Evolutionary conservation across 2,888 invertebrate genomes (phyloP).

Genomic region (Lucinisca nassula): DNA sequence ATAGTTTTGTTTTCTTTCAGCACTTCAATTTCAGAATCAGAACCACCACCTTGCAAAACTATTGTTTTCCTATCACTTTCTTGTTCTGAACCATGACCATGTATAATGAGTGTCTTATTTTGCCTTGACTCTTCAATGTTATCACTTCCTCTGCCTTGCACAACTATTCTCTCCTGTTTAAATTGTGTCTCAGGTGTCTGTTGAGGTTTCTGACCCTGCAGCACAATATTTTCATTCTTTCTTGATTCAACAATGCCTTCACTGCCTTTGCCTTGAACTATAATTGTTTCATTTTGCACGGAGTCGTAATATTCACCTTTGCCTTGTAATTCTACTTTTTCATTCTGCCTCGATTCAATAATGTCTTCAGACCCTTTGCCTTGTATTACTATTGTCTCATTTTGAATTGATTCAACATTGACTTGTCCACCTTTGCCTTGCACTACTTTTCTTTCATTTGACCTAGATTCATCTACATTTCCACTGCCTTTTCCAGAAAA

Average conservation of each 20-base stretch:
- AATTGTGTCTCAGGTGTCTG: not conserved
- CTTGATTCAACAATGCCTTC: not conserved
- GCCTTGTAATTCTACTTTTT: not conserved
- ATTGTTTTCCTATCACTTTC: not conserved
- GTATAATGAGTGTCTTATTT: not conserved
- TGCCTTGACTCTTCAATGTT: not conserved
- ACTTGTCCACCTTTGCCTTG: not conserved
- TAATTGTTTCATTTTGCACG: not conserved
- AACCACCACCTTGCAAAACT: not conserved
- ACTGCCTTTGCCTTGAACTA: not conserved
- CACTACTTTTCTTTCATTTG: not conserved
- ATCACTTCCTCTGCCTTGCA: not conserved
- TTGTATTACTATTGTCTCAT: not conserved
- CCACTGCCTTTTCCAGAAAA: not conserved
- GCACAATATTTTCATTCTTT: not conserved
- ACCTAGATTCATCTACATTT: not conserved
- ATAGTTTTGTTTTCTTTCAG: slow-evolving; percentile 13
- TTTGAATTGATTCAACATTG: not conserved
- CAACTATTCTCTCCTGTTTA: not conserved
- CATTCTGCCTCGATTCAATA: not conserved
- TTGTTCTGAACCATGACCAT: not conserved
- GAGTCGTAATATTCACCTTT: not conserved
- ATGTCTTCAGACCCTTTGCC: not conserved
- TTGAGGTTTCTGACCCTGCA: not conserved
- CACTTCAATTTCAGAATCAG: not conserved